Evolutionary conservation across 2,797 vertebrate genomes (phyloP).

Genomic region (Chiloscyllium punctatum): DNA sequence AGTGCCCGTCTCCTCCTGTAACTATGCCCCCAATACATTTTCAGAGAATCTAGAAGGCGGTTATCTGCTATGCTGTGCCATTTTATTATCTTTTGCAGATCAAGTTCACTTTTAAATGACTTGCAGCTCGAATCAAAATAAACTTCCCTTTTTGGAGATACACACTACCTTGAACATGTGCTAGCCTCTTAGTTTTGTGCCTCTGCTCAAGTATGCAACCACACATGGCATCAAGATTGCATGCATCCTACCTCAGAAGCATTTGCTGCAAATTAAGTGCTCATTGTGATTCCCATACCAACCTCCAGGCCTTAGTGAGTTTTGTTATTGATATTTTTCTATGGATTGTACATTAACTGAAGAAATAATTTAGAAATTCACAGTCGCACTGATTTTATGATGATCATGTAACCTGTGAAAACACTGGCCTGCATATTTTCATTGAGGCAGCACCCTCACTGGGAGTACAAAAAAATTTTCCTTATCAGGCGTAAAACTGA

Average conservation of each 20-base stretch:
- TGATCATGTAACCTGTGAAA: neutral
- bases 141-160: no score
- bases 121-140: neutral
- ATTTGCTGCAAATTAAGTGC: neutral
- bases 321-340: neutral
- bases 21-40: neutral
- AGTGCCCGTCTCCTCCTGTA: neutral
- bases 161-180: no score
- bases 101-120: neutral
- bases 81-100: neutral
- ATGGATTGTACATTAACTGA: neutral
- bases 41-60: neutral
- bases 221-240: neutral
- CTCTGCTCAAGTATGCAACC: neutral
- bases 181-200: no score
- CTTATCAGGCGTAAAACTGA: neutral
- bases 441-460: neutral
- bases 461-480: neutral
- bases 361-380: neutral
- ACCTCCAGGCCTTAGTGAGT: neutral
- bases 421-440: neutral
- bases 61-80: neutral
- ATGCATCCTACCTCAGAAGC: neutral
- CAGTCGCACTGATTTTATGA: neutral
- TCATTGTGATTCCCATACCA: neutral